These are phyloP conservation scores for Microvelia longipes DNA, from an alignment of 1,140 invertebrate species.

Conservation along the genomic window DNA sequence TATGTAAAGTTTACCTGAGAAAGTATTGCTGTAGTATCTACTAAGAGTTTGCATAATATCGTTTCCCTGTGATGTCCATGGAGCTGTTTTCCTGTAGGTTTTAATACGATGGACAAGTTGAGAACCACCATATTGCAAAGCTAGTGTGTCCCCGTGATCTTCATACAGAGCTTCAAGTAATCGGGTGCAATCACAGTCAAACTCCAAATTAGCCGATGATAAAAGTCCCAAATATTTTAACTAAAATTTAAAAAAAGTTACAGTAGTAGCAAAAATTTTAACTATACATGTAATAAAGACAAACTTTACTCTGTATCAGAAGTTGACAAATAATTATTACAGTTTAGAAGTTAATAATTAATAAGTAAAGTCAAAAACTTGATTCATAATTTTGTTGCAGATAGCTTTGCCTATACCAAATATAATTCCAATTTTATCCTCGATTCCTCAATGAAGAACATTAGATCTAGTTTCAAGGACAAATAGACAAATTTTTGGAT, in stretches of 20 bases:
- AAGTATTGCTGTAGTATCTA: slow-evolving; percentile 96
- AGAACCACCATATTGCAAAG: slow-evolving; percentile 95
- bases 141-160: slow-evolving; percentile 95
- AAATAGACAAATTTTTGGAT: too few relatives aligned
- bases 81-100: slow-evolving; percentile 81
- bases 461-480: too few relatives aligned
- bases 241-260: slow-evolving; percentile 36
- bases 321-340: neutral
- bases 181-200: slow-evolving; percentile 86
- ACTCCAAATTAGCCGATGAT: slow-evolving; percentile 68
- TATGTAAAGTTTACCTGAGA: too few relatives aligned
- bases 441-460: too few relatives aligned
- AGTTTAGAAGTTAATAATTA: too few relatives aligned
- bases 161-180: slow-evolving; percentile 95
- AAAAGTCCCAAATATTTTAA: slow-evolving; percentile 75
- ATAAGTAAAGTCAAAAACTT: too few relatives aligned
- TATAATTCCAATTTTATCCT: too few relatives aligned
- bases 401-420: too few relatives aligned
- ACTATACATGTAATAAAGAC: too few relatives aligned
- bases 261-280: too few relatives aligned
- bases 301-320: too few relatives aligned
- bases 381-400: too few relatives aligned
- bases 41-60: slow-evolving; percentile 98
- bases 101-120: slow-evolving; percentile 91
- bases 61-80: slow-evolving; percentile 93